Percentiles rank a stretch among this genome's conserved stretches.
Conservation (phyloP, 1,140 invertebrate species). For the Eupeodes corollae region DNA sequence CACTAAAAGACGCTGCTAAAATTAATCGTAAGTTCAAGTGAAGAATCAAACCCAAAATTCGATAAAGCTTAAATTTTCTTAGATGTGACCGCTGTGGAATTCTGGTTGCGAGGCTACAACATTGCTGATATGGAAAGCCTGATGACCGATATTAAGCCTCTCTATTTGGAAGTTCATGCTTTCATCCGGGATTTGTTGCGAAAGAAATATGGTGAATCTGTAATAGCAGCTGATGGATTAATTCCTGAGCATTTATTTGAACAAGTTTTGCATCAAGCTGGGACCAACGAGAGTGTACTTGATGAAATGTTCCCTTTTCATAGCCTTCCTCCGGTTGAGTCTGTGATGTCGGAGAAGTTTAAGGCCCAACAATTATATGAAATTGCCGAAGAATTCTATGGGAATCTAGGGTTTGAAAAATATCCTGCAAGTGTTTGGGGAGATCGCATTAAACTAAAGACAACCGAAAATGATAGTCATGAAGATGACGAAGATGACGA, state of each 20-base stretch:
- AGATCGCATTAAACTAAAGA: no score
- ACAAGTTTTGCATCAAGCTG: conserved; percentile 29
- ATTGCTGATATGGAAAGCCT: conserved; percentile 34
- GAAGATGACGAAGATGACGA: conserved; percentile 25
- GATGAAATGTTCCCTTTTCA: conserved; percentile 21
- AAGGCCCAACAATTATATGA: conserved; percentile 21
- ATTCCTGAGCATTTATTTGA: conserved; percentile 81
- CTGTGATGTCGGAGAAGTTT: conserved; percentile 16
- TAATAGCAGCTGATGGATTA: conserved; percentile 56
- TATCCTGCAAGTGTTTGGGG: no score
- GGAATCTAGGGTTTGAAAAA: conserved; percentile 19
- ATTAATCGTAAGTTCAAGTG: no score
- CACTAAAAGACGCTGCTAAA: no score
- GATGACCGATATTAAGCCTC: conserved; percentile 56
- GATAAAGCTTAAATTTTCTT: neutral
- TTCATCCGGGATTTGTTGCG: conserved; percentile 67
- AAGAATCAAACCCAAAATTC: no score
- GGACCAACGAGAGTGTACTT: conserved; percentile 27
- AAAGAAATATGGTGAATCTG: conserved; percentile 56
- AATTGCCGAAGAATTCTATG: conserved; percentile 26
- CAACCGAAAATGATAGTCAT: conserved; percentile 17
- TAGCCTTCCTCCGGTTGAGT: conserved; percentile 25
- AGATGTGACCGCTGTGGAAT: conserved; percentile 24
- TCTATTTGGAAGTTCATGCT: conserved; percentile 78
- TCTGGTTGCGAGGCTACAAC: conserved; percentile 15